phyloP scores from a whole-genome alignment of 2,797 vertebrate species.

The Anabas testudineus region DNA sequence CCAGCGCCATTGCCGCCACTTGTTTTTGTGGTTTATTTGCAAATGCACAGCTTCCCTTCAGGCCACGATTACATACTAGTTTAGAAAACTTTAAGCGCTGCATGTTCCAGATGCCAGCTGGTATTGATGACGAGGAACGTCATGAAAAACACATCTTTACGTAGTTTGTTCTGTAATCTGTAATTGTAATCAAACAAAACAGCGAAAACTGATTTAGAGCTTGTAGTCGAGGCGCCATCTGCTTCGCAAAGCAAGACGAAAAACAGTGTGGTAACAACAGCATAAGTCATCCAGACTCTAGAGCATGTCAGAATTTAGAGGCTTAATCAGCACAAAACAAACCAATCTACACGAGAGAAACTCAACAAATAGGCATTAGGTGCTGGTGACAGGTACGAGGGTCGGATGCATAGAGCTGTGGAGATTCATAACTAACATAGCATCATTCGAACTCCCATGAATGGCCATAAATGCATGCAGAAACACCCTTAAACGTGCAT shows the following conservation, averaged over 20 bases:
- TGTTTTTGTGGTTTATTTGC: constrained; percentile 2
- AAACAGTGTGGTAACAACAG: not conserved
- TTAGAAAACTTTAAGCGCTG: not conserved
- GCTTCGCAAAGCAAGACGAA: constrained; percentile 13
- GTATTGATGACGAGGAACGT: not conserved
- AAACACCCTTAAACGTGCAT: too few species aligned
- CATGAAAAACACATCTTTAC: constrained; percentile 14
- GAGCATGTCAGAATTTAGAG: constrained; percentile 14
- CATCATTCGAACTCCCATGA: too few species aligned
- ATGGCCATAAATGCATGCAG: too few species aligned
- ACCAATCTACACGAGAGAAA: not conserved
- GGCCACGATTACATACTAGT: not conserved
- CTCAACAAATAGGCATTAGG: too few species aligned
- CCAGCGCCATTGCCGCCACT: constrained; percentile 1
- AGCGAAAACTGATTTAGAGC: constrained; percentile 2
- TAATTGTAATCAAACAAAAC: constrained; percentile 17
- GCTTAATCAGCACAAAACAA: constrained; percentile 28
- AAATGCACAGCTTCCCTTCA: not conserved
- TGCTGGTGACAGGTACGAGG: too few species aligned
- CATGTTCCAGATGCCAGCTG: constrained; percentile 6
- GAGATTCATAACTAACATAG: too few species aligned
- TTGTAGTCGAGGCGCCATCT: constrained; percentile 19
- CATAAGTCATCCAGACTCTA: constrained; percentile 17
- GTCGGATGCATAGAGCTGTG: too few species aligned
- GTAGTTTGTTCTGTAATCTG: not conserved